Conservation (phyloP, 2,113 vertebrate species). For the Micronycteris hirsuta region DNA sequence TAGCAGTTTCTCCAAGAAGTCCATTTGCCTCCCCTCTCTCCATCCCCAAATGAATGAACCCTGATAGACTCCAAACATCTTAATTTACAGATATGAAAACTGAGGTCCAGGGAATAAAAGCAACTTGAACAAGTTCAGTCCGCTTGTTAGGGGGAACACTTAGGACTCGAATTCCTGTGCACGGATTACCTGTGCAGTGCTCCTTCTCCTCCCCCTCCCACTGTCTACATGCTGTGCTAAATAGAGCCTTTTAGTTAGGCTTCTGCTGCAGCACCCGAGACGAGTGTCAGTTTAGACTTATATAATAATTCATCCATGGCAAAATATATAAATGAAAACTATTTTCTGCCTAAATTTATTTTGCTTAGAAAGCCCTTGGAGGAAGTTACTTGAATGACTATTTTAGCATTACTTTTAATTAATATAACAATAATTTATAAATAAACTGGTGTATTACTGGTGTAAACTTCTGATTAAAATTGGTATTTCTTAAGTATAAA, state of each 20-base stretch:
- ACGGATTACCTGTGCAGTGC: neutral
- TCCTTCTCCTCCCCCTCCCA: neutral
- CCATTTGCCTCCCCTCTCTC: neutral
- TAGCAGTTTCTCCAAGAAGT: constrained; percentile 5
- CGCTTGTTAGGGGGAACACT: neutral
- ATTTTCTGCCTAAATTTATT: constrained; percentile 30
- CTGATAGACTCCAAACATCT: neutral
- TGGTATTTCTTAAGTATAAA: constrained; percentile 25
- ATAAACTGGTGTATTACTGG: neutral
- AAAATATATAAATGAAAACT: neutral
- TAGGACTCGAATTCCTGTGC: neutral
- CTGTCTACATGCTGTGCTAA: neutral
- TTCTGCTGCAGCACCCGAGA: constrained; percentile 19
- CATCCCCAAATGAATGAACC: constrained; percentile 20
- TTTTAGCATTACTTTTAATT: constrained; percentile 30
- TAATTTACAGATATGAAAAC: constrained; percentile 39
- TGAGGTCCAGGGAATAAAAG: neutral
- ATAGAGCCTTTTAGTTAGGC: neutral
- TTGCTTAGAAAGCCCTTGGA: constrained; percentile 20
- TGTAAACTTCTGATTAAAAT: constrained; percentile 45
- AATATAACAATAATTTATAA: neutral
- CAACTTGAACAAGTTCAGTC: neutral
- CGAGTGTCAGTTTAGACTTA: constrained; percentile 1
- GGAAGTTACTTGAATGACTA: constrained; percentile 32
- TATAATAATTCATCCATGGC: constrained; percentile 30